Conservation (phyloP, 2,888 invertebrate genomes). For the Drosophila lutescens region DNA sequence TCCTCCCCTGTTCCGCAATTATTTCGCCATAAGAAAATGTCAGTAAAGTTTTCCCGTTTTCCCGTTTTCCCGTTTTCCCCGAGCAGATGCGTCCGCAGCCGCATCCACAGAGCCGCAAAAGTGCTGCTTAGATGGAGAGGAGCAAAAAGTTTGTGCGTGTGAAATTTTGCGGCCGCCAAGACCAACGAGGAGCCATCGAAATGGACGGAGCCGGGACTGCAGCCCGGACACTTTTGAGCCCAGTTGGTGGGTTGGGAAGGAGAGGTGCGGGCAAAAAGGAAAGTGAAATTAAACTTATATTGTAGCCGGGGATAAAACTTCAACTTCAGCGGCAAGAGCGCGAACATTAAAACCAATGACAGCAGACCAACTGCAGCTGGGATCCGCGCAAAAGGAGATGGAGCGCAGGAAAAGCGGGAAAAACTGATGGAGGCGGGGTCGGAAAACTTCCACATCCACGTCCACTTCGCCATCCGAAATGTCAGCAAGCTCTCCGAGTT, state of each 20-base stretch:
- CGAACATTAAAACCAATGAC: conserved; percentile 72
- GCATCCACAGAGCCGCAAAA: conserved; percentile 48
- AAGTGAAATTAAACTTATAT: conserved; percentile 77
- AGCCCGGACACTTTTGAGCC: conserved; percentile 57
- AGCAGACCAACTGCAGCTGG: conserved; percentile 53
- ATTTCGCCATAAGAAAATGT: conserved; percentile 72
- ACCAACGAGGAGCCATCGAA: conserved; percentile 57
- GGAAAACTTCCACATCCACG: conserved; percentile 22
- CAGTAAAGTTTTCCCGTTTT: conserved; percentile 61
- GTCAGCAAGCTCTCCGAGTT: conserved; percentile 68
- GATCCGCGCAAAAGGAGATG: conserved; percentile 19
- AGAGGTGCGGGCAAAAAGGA: conserved; percentile 19
- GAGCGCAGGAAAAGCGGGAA: background rate
- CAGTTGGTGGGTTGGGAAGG: conserved; percentile 29
- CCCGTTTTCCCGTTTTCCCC: conserved; percentile 38
- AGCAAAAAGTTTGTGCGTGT: conserved; percentile 73
- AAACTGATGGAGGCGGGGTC: conserved; percentile 46
- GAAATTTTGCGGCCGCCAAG: conserved; percentile 68
- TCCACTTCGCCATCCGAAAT: conserved; percentile 52
- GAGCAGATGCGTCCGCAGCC: conserved; percentile 59
- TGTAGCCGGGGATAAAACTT: conserved; percentile 75
- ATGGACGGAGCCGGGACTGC: conserved; percentile 42
- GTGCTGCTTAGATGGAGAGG: conserved; percentile 44
- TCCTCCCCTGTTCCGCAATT: conserved; percentile 53
- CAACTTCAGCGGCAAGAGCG: conserved; percentile 35